A percentile compares a stretch with the other conserved stretches of the same genome.
These are phyloP conservation scores for Discoglossus pictus DNA, from an alignment of 2,797 vertebrate genomes.

Conservation along the genomic window DNA sequence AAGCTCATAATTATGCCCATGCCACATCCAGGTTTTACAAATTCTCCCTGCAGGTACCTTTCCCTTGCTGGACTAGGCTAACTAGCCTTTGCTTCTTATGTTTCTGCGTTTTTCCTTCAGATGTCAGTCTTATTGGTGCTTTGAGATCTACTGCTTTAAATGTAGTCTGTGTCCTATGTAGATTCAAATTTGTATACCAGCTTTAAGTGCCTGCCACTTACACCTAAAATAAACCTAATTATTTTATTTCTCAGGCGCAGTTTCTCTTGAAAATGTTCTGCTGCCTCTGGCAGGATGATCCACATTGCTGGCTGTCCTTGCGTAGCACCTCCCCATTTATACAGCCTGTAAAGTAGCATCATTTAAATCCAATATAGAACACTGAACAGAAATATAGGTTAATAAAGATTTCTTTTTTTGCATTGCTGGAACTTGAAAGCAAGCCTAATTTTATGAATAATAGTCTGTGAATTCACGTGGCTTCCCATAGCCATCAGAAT, in stretches of 20 bases:
- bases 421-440: too few relatives aligned
- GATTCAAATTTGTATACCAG: background rate
- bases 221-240: background rate
- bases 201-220: constrained; percentile 15
- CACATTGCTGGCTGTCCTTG: background rate
- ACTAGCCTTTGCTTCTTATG: background rate
- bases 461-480: too few relatives aligned
- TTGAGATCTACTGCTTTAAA: constrained; percentile 15
- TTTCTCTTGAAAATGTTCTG: constrained; percentile 10
- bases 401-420: too few relatives aligned
- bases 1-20: too few relatives aligned
- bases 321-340: too few relatives aligned
- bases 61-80: background rate
- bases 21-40: too few relatives aligned
- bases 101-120: background rate
- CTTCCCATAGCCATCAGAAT: too few relatives aligned
- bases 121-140: constrained; percentile 13
- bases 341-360: too few relatives aligned
- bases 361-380: too few relatives aligned
- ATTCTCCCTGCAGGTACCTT: too few relatives aligned
- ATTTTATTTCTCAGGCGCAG: constrained; percentile 4
- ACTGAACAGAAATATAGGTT: too few relatives aligned
- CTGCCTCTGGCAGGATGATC: background rate
- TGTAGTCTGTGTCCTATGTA: background rate
- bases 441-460: too few relatives aligned